These are phyloP conservation scores for Heterotis niloticus DNA, from an alignment of 2,113 vertebrate genomes.

Conservation along the genomic window DNA sequence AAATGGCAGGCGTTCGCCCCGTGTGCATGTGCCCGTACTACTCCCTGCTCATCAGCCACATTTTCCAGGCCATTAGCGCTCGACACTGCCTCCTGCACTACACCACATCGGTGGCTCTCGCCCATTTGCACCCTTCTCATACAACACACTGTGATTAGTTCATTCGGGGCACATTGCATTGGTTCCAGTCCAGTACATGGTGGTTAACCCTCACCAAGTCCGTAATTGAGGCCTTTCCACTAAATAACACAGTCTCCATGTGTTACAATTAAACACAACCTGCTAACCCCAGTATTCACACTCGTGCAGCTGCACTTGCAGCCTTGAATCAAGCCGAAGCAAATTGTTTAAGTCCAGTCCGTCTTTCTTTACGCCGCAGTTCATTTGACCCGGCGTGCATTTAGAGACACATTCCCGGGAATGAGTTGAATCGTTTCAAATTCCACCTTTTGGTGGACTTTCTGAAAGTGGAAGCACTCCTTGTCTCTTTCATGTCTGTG, in stretches of 20 bases:
- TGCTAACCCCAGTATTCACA: neutral
- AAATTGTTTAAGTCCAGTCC: no score
- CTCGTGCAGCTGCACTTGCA: no score
- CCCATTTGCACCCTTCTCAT: conserved; percentile 33
- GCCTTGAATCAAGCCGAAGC: no score
- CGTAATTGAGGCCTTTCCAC: conserved; percentile 56
- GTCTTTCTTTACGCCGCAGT: no score
- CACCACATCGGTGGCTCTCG: conserved; percentile 49
- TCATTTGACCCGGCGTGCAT: no score
- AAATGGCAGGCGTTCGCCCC: neutral
- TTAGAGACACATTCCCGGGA: no score
- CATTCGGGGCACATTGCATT: conserved; percentile 53
- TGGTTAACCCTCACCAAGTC: conserved; percentile 57
- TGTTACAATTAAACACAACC: neutral
- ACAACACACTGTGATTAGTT: conserved; percentile 55
- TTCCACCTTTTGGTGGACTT: no score
- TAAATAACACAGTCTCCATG: conserved; percentile 39
- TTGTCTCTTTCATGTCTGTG: neutral
- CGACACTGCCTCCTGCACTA: conserved; percentile 58
- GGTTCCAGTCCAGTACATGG: conserved; percentile 55
- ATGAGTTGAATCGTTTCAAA: no score
- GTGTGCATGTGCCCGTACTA: conserved; percentile 36
- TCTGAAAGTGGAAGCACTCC: no score
- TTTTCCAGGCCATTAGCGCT: conserved; percentile 63
- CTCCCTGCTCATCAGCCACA: conserved; percentile 52